phyloP scores from a whole-genome alignment of 2,113 vertebrate species.

The Grammomys dolichurus region DNA sequence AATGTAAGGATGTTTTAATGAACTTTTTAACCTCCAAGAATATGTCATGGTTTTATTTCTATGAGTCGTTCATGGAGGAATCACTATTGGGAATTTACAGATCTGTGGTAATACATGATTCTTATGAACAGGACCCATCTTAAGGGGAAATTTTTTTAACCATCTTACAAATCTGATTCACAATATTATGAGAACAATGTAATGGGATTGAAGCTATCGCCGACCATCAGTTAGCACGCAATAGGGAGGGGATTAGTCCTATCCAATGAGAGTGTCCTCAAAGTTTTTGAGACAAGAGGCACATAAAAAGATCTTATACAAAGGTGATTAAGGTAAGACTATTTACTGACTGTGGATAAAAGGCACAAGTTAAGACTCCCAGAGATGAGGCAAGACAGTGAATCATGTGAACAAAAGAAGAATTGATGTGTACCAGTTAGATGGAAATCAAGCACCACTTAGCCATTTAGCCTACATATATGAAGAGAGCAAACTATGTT shows the following conservation, averaged over 20 bases:
- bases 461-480: constrained; percentile 1
- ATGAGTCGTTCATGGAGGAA: neutral
- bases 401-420: neutral
- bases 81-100: neutral
- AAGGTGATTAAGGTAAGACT: neutral
- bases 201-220: neutral
- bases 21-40: neutral
- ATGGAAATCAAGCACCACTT: constrained; percentile 26
- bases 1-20: neutral
- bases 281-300: neutral
- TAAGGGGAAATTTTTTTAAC: neutral
- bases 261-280: neutral
- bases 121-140: constrained; percentile 33
- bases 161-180: neutral
- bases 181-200: neutral
- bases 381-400: neutral
- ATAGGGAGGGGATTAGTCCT: neutral
- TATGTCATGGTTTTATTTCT: neutral
- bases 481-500: neutral
- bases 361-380: neutral
- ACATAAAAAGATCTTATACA: constrained; percentile 42
- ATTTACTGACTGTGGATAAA: neutral
- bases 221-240: neutral
- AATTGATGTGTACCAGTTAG: neutral
- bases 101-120: neutral